Evolutionary conservation across 2,797 vertebrate genomes (phyloP).

Genomic region (Acridotheres tristis): DNA sequence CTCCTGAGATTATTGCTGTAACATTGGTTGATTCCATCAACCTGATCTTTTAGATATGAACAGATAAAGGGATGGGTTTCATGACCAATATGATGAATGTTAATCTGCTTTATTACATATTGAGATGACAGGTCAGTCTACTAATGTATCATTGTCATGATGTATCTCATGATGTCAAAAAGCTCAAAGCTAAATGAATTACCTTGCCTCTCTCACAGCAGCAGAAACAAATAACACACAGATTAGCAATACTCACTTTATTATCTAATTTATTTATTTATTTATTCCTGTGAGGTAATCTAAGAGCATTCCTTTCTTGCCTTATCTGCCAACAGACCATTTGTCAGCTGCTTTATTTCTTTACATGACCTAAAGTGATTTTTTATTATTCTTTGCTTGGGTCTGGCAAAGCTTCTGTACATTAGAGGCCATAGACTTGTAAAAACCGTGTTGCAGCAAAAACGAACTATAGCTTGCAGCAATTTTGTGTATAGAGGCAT

Average conservation of each 20-base stretch:
- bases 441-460: background rate
- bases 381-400: background rate
- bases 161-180: background rate
- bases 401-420: background rate
- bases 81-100: slow-evolving; percentile 23
- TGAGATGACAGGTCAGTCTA: slow-evolving; percentile 1
- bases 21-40: background rate
- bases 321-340: background rate
- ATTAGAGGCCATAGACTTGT: background rate
- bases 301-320: background rate
- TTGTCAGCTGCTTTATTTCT: background rate
- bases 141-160: slow-evolving; percentile 2
- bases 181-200: slow-evolving; percentile 25
- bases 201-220: background rate
- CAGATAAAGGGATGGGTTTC: slow-evolving; percentile 12
- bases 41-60: background rate
- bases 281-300: background rate
- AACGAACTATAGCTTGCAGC: background rate
- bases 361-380: background rate
- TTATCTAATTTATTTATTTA: background rate
- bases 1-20: background rate
- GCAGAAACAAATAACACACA: background rate
- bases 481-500: background rate
- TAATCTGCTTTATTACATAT: slow-evolving; percentile 43
- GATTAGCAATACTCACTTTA: background rate